These are phyloP conservation scores for Trichomycterus rosablanca DNA, from an alignment of 2,113 vertebrate genomes.

Conservation along the genomic window DNA sequence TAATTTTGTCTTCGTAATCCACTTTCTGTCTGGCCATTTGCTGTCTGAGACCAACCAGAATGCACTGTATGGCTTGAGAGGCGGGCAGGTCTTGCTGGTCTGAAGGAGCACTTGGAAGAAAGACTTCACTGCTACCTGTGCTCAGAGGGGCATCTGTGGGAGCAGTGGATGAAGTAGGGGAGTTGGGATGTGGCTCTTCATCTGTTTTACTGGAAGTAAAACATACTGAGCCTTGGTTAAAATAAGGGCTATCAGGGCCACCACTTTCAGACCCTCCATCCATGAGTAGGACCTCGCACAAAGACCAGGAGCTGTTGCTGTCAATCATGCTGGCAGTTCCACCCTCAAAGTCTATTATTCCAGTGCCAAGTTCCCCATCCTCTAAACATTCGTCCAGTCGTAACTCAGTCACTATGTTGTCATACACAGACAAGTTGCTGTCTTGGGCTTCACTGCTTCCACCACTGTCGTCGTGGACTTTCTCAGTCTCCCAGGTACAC, in stretches of 20 bases:
- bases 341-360: constrained; percentile 23
- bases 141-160: constrained; percentile 57
- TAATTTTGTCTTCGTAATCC: constrained; percentile 61
- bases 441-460: constrained; percentile 49
- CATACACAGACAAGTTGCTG: constrained; percentile 58
- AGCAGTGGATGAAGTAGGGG: constrained; percentile 55
- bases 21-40: constrained; percentile 68
- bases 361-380: constrained; percentile 28
- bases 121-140: constrained; percentile 73
- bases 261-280: constrained; percentile 40
- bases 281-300: constrained; percentile 42
- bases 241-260: constrained; percentile 34
- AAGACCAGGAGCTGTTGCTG: constrained; percentile 57
- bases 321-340: constrained; percentile 41
- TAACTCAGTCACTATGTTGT: constrained; percentile 51
- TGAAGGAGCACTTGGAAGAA: constrained; percentile 60
- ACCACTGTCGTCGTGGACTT: constrained; percentile 35
- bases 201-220: constrained; percentile 38
- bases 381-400: constrained; percentile 15
- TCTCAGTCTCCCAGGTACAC: constrained; percentile 46
- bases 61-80: constrained; percentile 60
- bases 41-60: constrained; percentile 61
- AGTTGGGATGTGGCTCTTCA: constrained; percentile 37
- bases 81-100: constrained; percentile 43
- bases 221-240: constrained; percentile 8